Conservation (phyloP, 2,888 invertebrate species). For the Phyllotreta cruciferae region DNA sequence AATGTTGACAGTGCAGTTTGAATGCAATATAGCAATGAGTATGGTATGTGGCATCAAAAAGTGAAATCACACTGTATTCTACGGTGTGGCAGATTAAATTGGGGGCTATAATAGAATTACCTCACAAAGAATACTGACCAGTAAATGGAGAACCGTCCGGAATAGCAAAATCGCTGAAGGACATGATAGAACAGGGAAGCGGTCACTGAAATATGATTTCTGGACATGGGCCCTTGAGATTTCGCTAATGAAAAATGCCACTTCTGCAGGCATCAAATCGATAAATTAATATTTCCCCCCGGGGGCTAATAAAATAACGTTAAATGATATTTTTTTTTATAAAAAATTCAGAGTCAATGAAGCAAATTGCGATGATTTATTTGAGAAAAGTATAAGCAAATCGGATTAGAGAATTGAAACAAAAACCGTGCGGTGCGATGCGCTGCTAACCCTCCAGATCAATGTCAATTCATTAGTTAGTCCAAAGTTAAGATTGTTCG, state of each 20-base stretch:
- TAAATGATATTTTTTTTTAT: too few species aligned
- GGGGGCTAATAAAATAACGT: too few species aligned
- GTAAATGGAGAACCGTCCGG: slow-evolving; percentile 32
- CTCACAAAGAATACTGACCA: slow-evolving; percentile 57
- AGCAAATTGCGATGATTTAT: too few species aligned
- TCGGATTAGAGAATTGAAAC: slow-evolving; percentile 55
- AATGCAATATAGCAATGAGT: too few species aligned
- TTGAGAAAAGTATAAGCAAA: too few species aligned
- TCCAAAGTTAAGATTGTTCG: slow-evolving; percentile 56
- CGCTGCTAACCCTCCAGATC: slow-evolving; percentile 51
- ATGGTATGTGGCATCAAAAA: too few species aligned
- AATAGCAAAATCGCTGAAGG: slow-evolving; percentile 29
- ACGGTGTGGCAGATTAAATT: slow-evolving; percentile 26
- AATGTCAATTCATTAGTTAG: slow-evolving; percentile 60
- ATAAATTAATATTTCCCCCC: slow-evolving; percentile 34
- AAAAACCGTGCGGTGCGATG: slow-evolving; percentile 47
- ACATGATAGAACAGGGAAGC: slow-evolving; percentile 8
- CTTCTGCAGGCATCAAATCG: slow-evolving; percentile 31
- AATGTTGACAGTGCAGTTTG: too few species aligned
- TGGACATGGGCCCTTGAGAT: slow-evolving; percentile 47
- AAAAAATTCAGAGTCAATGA: too few species aligned
- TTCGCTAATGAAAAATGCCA: slow-evolving; percentile 54
- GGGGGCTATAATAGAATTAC: slow-evolving; percentile 56
- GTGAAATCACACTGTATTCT: slow-evolving; percentile 25
- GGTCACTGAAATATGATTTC: slow-evolving; percentile 35